Base-by-base conservation (phyloP, 2,888 invertebrate species). In the Diloba caeruleocephala region DNA sequence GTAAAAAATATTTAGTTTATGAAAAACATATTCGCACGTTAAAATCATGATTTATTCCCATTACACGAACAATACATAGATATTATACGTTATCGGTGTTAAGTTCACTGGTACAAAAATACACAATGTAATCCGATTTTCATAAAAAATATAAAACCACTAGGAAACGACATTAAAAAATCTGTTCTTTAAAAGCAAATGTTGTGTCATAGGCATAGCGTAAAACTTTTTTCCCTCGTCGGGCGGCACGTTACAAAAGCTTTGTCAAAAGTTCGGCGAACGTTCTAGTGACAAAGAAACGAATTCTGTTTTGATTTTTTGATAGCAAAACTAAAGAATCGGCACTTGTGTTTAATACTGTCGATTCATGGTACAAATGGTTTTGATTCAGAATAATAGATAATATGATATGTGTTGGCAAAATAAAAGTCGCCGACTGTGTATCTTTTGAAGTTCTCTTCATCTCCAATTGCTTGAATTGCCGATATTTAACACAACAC, bases 301-400 rank as follows among this genome's bases (percentile, higher is more conserved):
- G 71, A 78, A 81, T 81, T 84, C 73, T 90, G 79, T 90, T 90
- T 89, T 91, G 89, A 90, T 89, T 85, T 82, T 89, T 83, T 82
- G 87, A 89, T 88, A 87, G 67, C 74, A 79, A 86, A 82, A 83
- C 84, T 79, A 80, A 78, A 83, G 81, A 81, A 77, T 79, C 76
- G 78, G 76, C 83, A 86, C 85, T 89, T 88, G 78, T 82, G 67
- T 75, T 63, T 70, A 72, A 82, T 80, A 81, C 76, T 80, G 81
- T 65, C 80, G 82, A 84, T 79, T 85, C 79, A 79, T 69, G 73
- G 76, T 72, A 61, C 71, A 78, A 81, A 77, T 61, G 50, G 54
- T 48, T 71, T 70, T 72, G 60, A 64, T 71, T 66, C 70, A 61
- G 72, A 74, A 81, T 76, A 82, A 79, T 80, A 62, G 67, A 73